Evolutionary conservation across 2,888 invertebrate genomes (phyloP), one percentile per base, ranked within the genome.

Genomic region (Amiota mariae): DNA sequence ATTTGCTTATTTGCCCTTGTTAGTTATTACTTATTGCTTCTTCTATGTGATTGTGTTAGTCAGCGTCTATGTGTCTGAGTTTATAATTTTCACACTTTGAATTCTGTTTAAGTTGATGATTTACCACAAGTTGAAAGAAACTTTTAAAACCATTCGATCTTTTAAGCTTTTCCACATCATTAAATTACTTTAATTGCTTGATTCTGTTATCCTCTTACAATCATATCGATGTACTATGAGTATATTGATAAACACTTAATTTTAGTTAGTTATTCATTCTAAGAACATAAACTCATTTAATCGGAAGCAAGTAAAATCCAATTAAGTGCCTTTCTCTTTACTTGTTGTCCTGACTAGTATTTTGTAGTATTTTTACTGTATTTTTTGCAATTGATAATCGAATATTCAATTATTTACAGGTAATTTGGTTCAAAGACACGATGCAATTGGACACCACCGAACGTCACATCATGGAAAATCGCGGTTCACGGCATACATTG

Each of bases 371-470:
- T 24, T 74, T 76, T 78, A 73, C 70, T 77, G 75, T 74, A 36
- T 77, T 77, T 76, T 70, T 72, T 72, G 71, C 79, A 76, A 81
- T 80, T 81, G 80, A 80, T 79, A 80, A 61, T 61, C 24, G 61
- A 84, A 76, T 84, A 84, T 84, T 84, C 84, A 84, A 84, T 84
- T 84, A 84, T 84, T 84, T 84, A 84, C 90, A 93, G 93, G 93
- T 93, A 78, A 90, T 93, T 82, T 93, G 93, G 93, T 93, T 92
- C 89, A 91, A 93, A 82, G 93, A 93, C 87, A 93, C 93, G 79
- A 92, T 93, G 91, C 92, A 93, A 87, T 89, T 93, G 88, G 93
- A 93, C 88, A 92, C 93, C 76, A 93, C 93, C 46, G 93, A 93
- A 88, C 90, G 92, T 74, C 91, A 93, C 82, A 92, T 93, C 87